Evolutionary conservation across 2,113 vertebrate species (phyloP).

Genomic region (Limnothrissa miodon): DNA sequence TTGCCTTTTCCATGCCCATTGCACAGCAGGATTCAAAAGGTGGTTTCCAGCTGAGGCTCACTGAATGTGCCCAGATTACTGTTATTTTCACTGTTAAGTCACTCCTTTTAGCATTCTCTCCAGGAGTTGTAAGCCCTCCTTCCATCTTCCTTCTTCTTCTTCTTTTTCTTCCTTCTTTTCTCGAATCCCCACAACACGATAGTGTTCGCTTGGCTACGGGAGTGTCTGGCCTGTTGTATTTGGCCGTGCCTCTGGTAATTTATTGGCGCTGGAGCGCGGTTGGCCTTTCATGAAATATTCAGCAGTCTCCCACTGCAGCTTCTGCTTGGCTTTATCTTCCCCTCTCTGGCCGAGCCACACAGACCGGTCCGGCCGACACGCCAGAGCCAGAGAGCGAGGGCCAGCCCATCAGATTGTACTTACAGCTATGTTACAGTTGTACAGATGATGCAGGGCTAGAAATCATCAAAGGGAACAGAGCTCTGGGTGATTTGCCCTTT

Average conservation of each 20-base stretch:
- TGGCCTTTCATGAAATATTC: constrained; percentile 46
- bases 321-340: constrained; percentile 31
- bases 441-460: neutral
- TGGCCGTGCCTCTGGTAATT: constrained; percentile 52
- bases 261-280: constrained; percentile 51
- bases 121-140: neutral
- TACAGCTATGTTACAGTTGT: neutral
- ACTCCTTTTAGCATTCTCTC: constrained; percentile 44
- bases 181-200: constrained; percentile 51
- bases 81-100: constrained; percentile 72
- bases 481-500: neutral
- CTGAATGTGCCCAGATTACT: constrained; percentile 59
- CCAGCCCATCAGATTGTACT: constrained; percentile 24
- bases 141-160: neutral
- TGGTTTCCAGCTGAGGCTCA: neutral
- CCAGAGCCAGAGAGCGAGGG: neutral
- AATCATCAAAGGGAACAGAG: neutral
- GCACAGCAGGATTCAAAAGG: constrained; percentile 3
- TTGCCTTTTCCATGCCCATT: neutral
- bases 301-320: constrained; percentile 40
- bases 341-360: constrained; percentile 20
- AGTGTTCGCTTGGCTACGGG: constrained; percentile 53
- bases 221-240: constrained; percentile 58
- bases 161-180: neutral
- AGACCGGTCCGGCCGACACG: constrained; percentile 49